Conservation (phyloP, 2,888 invertebrate genomes). For the Cryptocheilus praepositus region DNA sequence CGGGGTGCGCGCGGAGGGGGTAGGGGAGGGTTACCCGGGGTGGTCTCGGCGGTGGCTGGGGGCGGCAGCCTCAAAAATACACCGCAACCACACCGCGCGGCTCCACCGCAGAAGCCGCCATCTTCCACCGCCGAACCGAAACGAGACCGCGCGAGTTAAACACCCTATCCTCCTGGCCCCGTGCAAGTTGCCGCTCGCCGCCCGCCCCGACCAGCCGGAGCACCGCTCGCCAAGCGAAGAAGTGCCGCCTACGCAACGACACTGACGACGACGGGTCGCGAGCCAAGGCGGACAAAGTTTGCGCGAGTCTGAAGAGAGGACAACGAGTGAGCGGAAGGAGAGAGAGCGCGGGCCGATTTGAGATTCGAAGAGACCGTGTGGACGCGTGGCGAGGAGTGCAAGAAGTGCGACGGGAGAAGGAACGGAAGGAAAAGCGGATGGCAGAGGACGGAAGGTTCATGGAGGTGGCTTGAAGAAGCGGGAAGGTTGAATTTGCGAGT, state of each 20-base stretch:
- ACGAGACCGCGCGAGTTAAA: constrained; percentile 73
- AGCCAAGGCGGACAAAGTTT: constrained; percentile 22
- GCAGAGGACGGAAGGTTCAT: too few relatives aligned
- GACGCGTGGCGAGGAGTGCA: too few relatives aligned
- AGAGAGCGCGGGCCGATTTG: too few relatives aligned
- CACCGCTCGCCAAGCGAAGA: not conserved
- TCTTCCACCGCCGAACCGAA: constrained; percentile 73
- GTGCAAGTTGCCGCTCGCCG: constrained; percentile 54
- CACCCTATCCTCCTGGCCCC: constrained; percentile 60
- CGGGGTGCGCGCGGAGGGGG: constrained; percentile 38
- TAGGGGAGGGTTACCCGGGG: constrained; percentile 56
- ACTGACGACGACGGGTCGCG: not conserved
- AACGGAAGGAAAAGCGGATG: too few relatives aligned
- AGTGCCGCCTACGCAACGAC: not conserved
- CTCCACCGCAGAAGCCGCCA: constrained; percentile 75
- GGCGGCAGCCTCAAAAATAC: constrained; percentile 75
- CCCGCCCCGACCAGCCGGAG: constrained; percentile 35
- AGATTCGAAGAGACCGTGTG: too few relatives aligned
- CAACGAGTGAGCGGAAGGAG: too few relatives aligned
- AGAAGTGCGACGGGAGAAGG: not conserved
- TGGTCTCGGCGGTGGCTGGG: constrained; percentile 67
- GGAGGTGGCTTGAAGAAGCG: too few relatives aligned
- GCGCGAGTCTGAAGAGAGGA: constrained; percentile 1
- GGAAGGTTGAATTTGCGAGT: constrained; percentile 4
- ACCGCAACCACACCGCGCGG: constrained; percentile 75